Percentiles rank a stretch among this genome's conserved stretches.
phyloP scores from a whole-genome alignment of 2,888 invertebrate genomes.

The Falcaria lacertinaria region DNA sequence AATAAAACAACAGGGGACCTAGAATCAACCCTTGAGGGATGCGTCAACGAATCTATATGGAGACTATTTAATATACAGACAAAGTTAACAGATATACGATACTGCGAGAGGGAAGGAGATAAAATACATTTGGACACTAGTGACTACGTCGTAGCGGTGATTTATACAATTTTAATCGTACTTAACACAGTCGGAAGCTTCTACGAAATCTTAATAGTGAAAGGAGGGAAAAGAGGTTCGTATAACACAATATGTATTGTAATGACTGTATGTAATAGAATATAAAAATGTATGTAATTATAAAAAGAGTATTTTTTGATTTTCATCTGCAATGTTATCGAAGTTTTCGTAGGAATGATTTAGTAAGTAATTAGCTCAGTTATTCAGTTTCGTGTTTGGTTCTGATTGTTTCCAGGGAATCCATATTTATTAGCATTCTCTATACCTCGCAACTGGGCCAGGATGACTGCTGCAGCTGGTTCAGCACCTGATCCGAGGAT shows the following conservation, averaged over 20 bases:
- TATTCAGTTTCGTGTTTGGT: background rate
- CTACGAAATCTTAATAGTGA: slow-evolving; percentile 38
- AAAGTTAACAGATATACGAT: slow-evolving; percentile 36
- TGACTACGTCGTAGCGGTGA: slow-evolving; percentile 45
- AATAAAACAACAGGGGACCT: slow-evolving; percentile 28
- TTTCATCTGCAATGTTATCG: no score
- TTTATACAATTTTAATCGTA: slow-evolving; percentile 45
- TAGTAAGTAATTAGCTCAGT: no score
- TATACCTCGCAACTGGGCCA: slow-evolving; percentile 54
- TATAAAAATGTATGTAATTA: no score
- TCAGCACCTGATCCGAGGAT: slow-evolving; percentile 47
- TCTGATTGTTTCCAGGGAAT: slow-evolving; percentile 49
- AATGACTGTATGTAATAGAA: no score
- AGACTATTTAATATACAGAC: slow-evolving; percentile 45
- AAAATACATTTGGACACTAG: slow-evolving; percentile 31
- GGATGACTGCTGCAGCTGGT: slow-evolving; percentile 43
- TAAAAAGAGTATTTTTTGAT: no score
- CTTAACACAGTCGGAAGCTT: slow-evolving; percentile 53
- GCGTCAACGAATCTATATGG: slow-evolving; percentile 55
- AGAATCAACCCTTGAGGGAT: slow-evolving; percentile 45
- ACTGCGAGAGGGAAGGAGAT: slow-evolving; percentile 48
- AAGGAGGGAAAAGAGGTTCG: slow-evolving; percentile 38
- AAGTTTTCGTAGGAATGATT: no score
- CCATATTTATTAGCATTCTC: slow-evolving; percentile 58
- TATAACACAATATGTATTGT: slow-evolving; percentile 11